These are phyloP conservation scores for Drosophila gunungcola DNA, from an alignment of 1,140 invertebrate species.

Conservation along the genomic window DNA sequence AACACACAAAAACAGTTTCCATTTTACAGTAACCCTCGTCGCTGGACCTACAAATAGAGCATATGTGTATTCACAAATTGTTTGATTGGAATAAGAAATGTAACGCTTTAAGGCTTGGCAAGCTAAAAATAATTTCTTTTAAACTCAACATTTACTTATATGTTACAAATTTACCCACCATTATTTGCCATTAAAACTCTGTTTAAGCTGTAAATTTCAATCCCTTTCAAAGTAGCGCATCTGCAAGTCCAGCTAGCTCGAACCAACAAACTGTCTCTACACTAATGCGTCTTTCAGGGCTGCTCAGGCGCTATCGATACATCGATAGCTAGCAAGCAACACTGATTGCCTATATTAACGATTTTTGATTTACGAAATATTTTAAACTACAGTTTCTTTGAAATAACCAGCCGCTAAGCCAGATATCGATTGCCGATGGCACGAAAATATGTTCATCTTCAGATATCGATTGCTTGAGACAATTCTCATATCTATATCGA, in stretches of 20 bases:
- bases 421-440: too few species aligned
- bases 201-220: background rate
- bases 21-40: constrained; percentile 78
- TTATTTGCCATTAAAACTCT: background rate
- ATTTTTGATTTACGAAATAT: too few species aligned
- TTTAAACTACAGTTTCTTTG: too few species aligned
- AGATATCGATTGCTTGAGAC: too few species aligned
- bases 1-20: constrained; percentile 75
- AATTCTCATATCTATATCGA: too few species aligned
- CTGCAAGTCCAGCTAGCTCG: background rate
- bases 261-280: constrained; percentile 47
- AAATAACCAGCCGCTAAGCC: too few species aligned
- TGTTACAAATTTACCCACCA: too few species aligned
- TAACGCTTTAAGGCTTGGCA: background rate
- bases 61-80: background rate
- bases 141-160: background rate
- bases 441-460: too few species aligned
- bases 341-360: too few species aligned
- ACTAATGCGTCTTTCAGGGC: constrained; percentile 33
- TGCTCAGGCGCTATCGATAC: constrained; percentile 16
- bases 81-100: background rate
- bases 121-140: too few species aligned
- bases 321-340: constrained; percentile 17
- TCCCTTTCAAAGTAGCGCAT: constrained; percentile 6
- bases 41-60: constrained; percentile 32